Evolutionary conservation across 2,113 vertebrate species (phyloP).

Genomic region (Alouatta palliata): DNA sequence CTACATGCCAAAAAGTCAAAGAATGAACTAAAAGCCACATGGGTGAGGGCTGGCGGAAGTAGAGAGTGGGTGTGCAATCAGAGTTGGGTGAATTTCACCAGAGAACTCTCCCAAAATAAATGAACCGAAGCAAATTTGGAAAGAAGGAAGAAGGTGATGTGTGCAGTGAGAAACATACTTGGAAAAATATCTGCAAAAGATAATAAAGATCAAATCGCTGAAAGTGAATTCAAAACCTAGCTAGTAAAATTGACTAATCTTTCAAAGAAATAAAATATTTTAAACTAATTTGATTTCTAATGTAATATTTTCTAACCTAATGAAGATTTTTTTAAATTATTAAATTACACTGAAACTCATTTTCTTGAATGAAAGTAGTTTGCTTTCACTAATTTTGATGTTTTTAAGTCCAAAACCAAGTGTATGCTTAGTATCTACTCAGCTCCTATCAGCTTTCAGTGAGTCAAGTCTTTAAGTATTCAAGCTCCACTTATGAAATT

Average conservation of each 20-base stretch:
- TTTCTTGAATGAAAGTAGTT: not conserved
- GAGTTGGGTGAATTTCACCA: not conserved
- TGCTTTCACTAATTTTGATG: not conserved
- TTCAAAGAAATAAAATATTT: not conserved
- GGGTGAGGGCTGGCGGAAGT: not conserved
- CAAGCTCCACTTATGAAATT: not conserved
- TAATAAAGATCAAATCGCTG: not conserved
- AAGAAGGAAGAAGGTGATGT: not conserved
- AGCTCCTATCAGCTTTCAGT: not conserved
- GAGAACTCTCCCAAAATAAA: not conserved
- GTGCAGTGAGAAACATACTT: not conserved
- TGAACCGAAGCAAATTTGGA: not conserved
- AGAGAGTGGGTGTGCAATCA: not conserved
- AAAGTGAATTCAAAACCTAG: not conserved
- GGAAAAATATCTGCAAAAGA: not conserved
- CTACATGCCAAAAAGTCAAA: not conserved
- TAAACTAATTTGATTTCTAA: not conserved
- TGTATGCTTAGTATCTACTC: not conserved
- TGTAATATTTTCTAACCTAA: not conserved
- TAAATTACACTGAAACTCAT: conserved; percentile 37
- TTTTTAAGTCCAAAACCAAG: conserved; percentile 31
- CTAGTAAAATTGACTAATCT: not conserved
- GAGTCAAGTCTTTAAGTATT: not conserved
- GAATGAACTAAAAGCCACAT: not conserved
- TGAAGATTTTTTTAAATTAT: not conserved